Conservation (phyloP, 2,113 vertebrate genomes). For the Antennarius striatus region DNA sequence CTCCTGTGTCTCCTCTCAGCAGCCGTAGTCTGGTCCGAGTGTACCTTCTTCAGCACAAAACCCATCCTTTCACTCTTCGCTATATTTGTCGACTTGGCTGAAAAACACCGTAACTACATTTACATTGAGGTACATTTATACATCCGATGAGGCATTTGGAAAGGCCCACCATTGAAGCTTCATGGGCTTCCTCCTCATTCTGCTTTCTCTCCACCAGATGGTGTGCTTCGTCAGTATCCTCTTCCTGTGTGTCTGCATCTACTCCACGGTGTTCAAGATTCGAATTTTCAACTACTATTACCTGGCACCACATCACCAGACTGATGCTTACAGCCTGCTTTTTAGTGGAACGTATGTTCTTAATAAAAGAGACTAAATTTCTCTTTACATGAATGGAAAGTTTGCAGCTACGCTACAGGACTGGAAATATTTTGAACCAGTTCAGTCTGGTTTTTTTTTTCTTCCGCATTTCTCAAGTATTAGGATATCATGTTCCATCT, state of each 20-base stretch:
- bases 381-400: not conserved
- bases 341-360: conserved; percentile 93
- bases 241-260: conserved; percentile 93
- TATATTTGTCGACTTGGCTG: conserved; percentile 89
- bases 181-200: too few relatives aligned
- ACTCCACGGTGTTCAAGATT: conserved; percentile 94
- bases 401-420: not conserved
- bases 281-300: conserved; percentile 95
- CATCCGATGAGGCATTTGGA: not conserved
- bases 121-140: conserved; percentile 87
- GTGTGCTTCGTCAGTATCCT: conserved; percentile 92
- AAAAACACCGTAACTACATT: conserved; percentile 90
- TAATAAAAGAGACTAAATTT: not conserved
- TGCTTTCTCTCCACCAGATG: conserved; percentile 76
- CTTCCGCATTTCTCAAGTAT: not conserved
- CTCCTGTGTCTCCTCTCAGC: conserved; percentile 85
- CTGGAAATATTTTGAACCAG: not conserved
- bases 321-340: conserved; percentile 94
- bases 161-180: not conserved
- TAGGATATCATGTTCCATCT: not conserved
- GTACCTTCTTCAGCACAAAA: conserved; percentile 92
- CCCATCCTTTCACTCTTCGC: conserved; percentile 92
- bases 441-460: not conserved
- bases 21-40: conserved; percentile 95
- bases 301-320: conserved; percentile 94